Percentiles rank a stretch among this genome's conserved stretches.
phyloP scores from a whole-genome alignment of 2,888 invertebrate genomes.

The Calameuta filiformis region DNA sequence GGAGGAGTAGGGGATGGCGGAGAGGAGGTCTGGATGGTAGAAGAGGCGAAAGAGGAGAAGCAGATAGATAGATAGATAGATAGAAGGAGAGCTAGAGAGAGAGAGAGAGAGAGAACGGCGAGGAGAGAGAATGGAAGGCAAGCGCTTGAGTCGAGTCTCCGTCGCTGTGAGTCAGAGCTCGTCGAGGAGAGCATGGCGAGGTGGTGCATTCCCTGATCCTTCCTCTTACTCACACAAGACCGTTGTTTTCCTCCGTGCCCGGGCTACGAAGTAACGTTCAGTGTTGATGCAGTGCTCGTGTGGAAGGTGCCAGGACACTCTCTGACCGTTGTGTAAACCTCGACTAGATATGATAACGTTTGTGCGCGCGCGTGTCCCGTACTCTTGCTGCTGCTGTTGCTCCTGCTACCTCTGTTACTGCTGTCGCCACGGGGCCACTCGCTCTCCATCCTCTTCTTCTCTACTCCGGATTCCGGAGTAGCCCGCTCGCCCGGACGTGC shows the following conservation, averaged over 20 bases:
- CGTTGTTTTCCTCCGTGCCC: constrained; percentile 38
- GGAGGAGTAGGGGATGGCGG: not conserved
- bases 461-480: constrained; percentile 28
- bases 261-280: constrained; percentile 39
- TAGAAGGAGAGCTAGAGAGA: constrained; percentile 13
- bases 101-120: constrained; percentile 14
- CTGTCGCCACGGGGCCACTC: not conserved
- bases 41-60: not conserved
- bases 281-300: constrained; percentile 45
- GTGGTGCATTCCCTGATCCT: constrained; percentile 40
- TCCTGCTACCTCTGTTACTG: not conserved
- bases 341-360: constrained; percentile 3
- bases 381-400: not conserved
- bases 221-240: constrained; percentile 34
- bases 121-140: constrained; percentile 13
- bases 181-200: constrained; percentile 31
- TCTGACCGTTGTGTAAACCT: not conserved
- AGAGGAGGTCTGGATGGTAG: not conserved
- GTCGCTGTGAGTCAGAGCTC: constrained; percentile 35
- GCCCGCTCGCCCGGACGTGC: constrained; percentile 18
- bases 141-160: not conserved
- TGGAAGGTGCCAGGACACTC: constrained; percentile 37
- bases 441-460: constrained; percentile 6
- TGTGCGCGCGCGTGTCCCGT: constrained; percentile 15
- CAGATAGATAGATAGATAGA: not conserved